A percentile compares a stretch with the other conserved stretches of the same genome.
These are phyloP conservation scores for Equus quagga DNA, from an alignment of 2,113 vertebrate genomes.

Conservation along the genomic window DNA sequence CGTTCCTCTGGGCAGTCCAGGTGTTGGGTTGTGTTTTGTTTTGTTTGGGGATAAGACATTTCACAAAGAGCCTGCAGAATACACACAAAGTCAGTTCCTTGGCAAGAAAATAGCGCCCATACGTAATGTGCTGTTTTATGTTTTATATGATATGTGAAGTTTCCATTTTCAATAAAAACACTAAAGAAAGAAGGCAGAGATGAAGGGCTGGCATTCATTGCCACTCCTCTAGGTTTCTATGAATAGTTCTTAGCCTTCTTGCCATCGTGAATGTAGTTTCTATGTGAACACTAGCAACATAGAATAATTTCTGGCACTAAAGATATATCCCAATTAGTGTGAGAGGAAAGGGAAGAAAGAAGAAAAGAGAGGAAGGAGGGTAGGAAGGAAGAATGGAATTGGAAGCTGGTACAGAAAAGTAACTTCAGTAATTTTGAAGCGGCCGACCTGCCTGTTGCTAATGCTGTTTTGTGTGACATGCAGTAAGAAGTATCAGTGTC, in stretches of 20 bases:
- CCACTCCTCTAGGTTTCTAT: neutral
- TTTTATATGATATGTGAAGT: neutral
- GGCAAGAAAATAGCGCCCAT: neutral
- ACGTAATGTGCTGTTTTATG: neutral
- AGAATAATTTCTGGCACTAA: neutral
- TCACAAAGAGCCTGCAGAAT: neutral
- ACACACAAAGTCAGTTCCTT: neutral
- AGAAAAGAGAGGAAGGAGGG: neutral
- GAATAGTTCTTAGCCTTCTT: neutral
- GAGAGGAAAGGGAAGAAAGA: neutral
- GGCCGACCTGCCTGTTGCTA: neutral
- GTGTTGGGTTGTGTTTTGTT: neutral
- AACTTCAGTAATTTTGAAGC: constrained; percentile 14
- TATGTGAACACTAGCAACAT: neutral
- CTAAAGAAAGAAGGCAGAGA: constrained; percentile 50
- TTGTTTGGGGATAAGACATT: neutral
- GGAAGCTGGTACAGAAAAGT: neutral
- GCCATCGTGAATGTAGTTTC: neutral
- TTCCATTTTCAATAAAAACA: constrained; percentile 46
- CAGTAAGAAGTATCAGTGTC: neutral
- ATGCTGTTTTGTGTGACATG: neutral
- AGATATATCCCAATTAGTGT: neutral
- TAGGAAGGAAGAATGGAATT: neutral
- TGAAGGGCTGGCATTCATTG: neutral
- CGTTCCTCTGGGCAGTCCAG: neutral